Evolutionary conservation across 1,140 invertebrate genomes (phyloP), one percentile per base, ranked within the genome.

Genomic region (Scylla paramamosain): DNA sequence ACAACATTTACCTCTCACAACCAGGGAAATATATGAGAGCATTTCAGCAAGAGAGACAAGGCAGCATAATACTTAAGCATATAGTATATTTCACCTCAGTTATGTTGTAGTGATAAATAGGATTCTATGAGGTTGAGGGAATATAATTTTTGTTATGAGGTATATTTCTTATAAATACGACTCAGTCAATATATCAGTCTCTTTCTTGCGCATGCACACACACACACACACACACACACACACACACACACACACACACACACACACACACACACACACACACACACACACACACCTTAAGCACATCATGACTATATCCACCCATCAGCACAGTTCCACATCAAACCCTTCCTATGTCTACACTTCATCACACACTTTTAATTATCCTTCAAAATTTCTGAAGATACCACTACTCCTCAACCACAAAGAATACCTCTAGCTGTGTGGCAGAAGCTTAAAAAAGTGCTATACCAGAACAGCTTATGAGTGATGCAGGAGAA

Each of bases 1-100:
- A n/a, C 20, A n/a, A 77, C 1, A 1, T 77, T 7, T 3, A 77
- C 25, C 20, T 77, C n/a, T 77, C n/a, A 52, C 20, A 48, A 52
- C 39, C 45, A 90, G 14, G 32, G 48, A n/a, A 90, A 46, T 52
- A 46, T 39, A 46, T n/a, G 39, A 46, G 67, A 59, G 12, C n/a
- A 77, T n/a, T n/a, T n/a, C 67, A n/a, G 67, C 67, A 77, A n/a
- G 67, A n/a, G 52, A 20, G 52, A 59, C 12, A 77, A 77, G 67
- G 67, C 67, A 77, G 67, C 67, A n/a, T 77, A n/a, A 77, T 77
- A 77, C 67, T 77, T n/a, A 77, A 77, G 67, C 67, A 77, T n/a
- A n/a, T n/a, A n/a, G 12, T n/a, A 7, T 77, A n/a, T 77, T 77
- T n/a, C 6, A 7, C 6, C 20, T 25, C 20, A 77, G 12, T 8